phyloP scores from a whole-genome alignment of 1,140 invertebrate species.

The Nasonia vitripennis region DNA sequence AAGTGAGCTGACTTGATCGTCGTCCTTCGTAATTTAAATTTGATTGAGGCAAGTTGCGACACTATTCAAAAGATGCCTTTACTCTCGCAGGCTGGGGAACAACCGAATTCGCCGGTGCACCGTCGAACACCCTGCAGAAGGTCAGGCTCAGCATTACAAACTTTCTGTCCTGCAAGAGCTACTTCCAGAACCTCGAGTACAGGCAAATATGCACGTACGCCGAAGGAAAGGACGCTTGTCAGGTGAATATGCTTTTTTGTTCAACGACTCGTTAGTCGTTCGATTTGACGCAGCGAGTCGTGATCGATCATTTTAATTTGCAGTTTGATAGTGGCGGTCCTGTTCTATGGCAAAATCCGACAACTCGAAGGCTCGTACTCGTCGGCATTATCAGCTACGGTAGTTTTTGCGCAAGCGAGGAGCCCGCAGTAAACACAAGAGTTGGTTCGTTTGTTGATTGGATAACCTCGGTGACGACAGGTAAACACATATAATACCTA shows the following conservation, averaged over 20 bases:
- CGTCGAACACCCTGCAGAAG: constrained; percentile 77
- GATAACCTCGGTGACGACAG: constrained; percentile 72
- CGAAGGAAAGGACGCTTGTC: constrained; percentile 60
- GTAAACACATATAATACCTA: constrained; percentile 52
- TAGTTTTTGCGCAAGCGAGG: constrained; percentile 70
- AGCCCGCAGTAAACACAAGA: constrained; percentile 75
- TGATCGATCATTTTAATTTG: constrained; percentile 50
- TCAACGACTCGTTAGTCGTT: not conserved
- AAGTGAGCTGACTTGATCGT: no score
- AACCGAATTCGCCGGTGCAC: constrained; percentile 74
- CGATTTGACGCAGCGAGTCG: not conserved
- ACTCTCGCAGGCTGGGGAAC: constrained; percentile 80
- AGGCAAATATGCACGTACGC: constrained; percentile 79
- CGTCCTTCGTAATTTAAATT: no score
- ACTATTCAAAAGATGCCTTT: not conserved
- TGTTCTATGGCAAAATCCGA: constrained; percentile 76
- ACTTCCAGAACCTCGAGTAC: constrained; percentile 64
- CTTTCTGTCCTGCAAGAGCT: constrained; percentile 72
- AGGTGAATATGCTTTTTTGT: constrained; percentile 53
- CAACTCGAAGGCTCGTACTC: constrained; percentile 68
- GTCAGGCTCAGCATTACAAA: constrained; percentile 78
- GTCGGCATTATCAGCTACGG: constrained; percentile 79
- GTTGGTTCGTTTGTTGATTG: constrained; percentile 75
- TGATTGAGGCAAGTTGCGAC: no score
- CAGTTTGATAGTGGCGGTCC: constrained; percentile 84